Conservation (phyloP, 1,140 invertebrate genomes). For the Cotesia typhae region DNA sequence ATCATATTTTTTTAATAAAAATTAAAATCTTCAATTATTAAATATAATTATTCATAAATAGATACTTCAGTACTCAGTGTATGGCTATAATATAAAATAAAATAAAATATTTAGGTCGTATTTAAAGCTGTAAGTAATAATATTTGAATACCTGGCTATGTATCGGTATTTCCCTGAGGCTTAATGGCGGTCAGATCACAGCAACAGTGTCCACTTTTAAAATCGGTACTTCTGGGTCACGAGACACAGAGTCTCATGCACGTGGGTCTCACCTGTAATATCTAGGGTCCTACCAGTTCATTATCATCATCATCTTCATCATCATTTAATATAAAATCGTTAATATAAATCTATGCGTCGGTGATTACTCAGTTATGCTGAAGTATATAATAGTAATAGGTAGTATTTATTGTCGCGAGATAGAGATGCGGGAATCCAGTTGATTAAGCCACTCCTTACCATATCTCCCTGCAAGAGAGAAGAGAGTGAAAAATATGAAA, state of each 20-base stretch:
- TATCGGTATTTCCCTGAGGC: background rate
- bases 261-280: constrained; percentile 1
- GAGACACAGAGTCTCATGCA: constrained; percentile 18
- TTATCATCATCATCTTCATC: no score
- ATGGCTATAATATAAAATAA: no score
- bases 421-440: constrained; percentile 12
- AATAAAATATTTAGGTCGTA: no score
- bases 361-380: no score
- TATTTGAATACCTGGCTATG: background rate
- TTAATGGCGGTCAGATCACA: background rate
- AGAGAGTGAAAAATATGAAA: constrained; percentile 19
- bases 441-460: constrained; percentile 9
- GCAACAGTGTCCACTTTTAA: constrained; percentile 27
- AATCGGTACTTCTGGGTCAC: constrained; percentile 37
- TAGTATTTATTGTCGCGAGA: background rate
- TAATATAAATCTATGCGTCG: background rate
- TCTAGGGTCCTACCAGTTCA: no score
- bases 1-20: no score
- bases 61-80: no score
- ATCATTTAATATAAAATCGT: background rate
- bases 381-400: background rate
- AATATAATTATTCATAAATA: no score
- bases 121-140: background rate
- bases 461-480: background rate
- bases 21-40: no score